Base-by-base conservation (phyloP, 2,888 invertebrate species). In the Pyrochroa serraticornis region DNA sequence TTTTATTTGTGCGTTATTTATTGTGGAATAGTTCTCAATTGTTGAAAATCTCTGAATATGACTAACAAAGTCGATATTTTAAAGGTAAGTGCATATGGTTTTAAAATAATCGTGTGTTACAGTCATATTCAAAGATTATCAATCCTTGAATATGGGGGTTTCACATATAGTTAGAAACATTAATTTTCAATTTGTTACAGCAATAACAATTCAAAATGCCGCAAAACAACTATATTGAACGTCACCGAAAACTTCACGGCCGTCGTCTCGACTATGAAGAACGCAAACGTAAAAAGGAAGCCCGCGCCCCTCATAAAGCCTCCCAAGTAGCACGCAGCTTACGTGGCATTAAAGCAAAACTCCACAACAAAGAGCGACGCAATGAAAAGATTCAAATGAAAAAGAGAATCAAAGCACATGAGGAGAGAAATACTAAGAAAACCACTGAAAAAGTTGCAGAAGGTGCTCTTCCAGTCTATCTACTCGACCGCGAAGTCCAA, bases 361-460 rank as follows among this genome's bases (percentile, higher is more conserved):
- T 99, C 54, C 97, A 92, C 81, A 97, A 98, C 79, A 97, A 97
- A 77, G 88, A 97, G 78, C 87, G 99, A 5, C 90, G 96, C 73
- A 92, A 95, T 83, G 99, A 99, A 78, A 99, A 99, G 83, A 93
- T 99, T 64, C 97, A 97, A 79, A 97, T 98, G 91, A 97, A 97
- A 81, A 98, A 97, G 84, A 97, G 96, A 75, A 93, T 99, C 65
- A 93, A 95, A 76, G 93, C 95, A 50, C 98, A 99, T 74, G 97
- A 99, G 79, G 95, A 98, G 79, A 93, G 92, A 76, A 90, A 93
- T 78, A 90, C 91, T 5, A 92, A 91, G 79, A 90, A 93, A 76
- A 87, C 85, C 58, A 89, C 91, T 0, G 91, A 92, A 65, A 87
- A 90, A 68, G 90, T 91, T 0, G 86, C 92, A 0, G 94, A 95